Percentiles rank a stretch among this genome's conserved stretches.
Evolutionary conservation across 2,113 vertebrate genomes (phyloP).

Genomic region (Leuciscus idus): DNA sequence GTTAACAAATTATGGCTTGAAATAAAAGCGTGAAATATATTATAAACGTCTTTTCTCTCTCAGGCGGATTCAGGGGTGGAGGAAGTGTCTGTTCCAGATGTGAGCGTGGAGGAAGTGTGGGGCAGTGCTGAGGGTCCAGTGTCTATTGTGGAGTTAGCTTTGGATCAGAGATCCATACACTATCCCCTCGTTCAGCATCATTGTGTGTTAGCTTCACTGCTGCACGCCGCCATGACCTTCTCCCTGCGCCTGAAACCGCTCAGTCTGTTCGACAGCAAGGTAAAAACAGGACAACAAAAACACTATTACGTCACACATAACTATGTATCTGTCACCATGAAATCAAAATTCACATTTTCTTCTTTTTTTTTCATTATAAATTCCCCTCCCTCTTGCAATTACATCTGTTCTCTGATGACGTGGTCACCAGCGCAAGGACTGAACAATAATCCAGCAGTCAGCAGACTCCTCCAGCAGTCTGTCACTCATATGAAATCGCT

Average conservation of each 20-base stretch:
- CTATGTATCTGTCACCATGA: background rate
- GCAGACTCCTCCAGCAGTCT: too few species aligned
- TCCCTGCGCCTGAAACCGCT: slow-evolving; percentile 89
- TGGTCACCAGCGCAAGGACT: too few species aligned
- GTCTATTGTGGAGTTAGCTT: slow-evolving; percentile 89
- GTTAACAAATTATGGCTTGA: background rate
- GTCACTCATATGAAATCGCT: too few species aligned
- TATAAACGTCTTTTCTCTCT: background rate
- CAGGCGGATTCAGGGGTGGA: slow-evolving; percentile 88
- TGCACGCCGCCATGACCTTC: slow-evolving; percentile 86
- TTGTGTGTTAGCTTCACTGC: slow-evolving; percentile 82
- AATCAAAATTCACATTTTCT: background rate
- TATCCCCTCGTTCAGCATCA: slow-evolving; percentile 95
- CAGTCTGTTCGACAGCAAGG: slow-evolving; percentile 93
- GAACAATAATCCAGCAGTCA: too few species aligned
- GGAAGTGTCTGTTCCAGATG: slow-evolving; percentile 79
- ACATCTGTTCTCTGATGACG: background rate
- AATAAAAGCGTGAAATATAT: background rate
- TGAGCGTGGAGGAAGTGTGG: slow-evolving; percentile 91
- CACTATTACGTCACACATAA: background rate
- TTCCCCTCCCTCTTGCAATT: background rate
- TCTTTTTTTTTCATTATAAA: background rate
- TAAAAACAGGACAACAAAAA: slow-evolving; percentile 54
- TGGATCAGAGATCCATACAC: slow-evolving; percentile 91
- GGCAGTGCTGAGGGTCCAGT: slow-evolving; percentile 82